A percentile compares a stretch with the other conserved stretches of the same genome.
Evolutionary conservation across 2,113 vertebrate species (phyloP).

Genomic region (Eptesicus fuscus): DNA sequence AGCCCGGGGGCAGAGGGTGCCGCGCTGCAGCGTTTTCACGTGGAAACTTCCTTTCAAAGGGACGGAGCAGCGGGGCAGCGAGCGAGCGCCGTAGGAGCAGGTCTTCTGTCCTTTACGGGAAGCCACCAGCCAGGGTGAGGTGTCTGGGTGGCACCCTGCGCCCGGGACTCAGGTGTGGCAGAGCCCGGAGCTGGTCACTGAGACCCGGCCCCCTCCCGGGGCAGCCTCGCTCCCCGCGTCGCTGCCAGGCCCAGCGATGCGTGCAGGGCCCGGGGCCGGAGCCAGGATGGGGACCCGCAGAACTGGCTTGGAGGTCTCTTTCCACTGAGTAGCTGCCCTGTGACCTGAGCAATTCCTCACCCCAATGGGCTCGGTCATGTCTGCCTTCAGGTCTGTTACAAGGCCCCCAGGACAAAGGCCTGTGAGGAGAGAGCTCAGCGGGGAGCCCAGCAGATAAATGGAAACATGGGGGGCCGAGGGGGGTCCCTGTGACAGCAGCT

Average conservation of each 20-base stretch:
- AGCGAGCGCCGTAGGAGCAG: too few species aligned
- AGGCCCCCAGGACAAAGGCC: accelerated
- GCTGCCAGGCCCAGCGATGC: accelerated
- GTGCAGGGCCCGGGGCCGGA: accelerated
- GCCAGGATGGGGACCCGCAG: background rate
- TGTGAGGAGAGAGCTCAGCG: background rate
- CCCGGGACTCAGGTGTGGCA: background rate
- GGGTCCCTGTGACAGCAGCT: background rate
- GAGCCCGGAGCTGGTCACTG: accelerated
- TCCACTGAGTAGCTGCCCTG: accelerated
- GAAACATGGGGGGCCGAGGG: accelerated
- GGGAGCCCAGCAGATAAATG: accelerated
- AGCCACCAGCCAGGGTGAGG: accelerated
- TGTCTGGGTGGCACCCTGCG: accelerated
- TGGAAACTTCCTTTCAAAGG: background rate
- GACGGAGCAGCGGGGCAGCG: accelerated
- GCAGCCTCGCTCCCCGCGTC: background rate
- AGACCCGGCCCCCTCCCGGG: background rate
- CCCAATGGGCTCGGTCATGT: accelerated
- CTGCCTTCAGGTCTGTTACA: background rate
- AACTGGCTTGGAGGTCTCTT: too few species aligned
- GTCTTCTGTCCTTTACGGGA: too few species aligned
- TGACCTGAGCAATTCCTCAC: background rate
- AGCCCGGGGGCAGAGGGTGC: background rate
- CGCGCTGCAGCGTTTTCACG: accelerated